Evolutionary conservation across 2,888 invertebrate genomes (phyloP), one percentile per base, ranked within the genome.

Genomic region (Theretra japonica): DNA sequence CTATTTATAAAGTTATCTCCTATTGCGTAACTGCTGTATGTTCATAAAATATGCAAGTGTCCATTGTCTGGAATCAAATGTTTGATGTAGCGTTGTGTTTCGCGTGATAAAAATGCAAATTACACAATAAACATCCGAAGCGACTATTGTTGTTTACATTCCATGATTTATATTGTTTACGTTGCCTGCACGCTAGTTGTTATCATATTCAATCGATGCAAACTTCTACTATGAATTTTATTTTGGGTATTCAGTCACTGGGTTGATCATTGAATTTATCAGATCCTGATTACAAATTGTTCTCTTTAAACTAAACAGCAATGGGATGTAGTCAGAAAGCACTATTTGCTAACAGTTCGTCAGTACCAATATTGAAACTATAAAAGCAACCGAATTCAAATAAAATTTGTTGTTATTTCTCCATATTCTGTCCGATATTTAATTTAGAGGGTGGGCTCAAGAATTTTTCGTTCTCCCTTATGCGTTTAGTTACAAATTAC

Each of bases 21-120:
- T n/a, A 4, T 53, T 53, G 53, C 53, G 53, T 65, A 23, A 48
- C 41, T 62, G 21, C 41, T 48, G 41, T n/a, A 21, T 23, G 25
- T 65, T 65, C 65, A 23, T 65, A 41, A 62, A 62, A 28, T 60
- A 65, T 65, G 48, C 65, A 17, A 65, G 23, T 23, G 21, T 65
- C 48, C 65, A 48, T 65, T 65, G 65, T 65, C 21, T 48, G 65
- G n/a, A n/a, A n/a, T 65, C 65, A 65, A 65, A 48, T 65, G 65
- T 65, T 65, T 65, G 48, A 65, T 65, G 65, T 62, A 53, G 53
- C 41, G 60, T 60, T 60, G 60, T 59, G 25, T 60, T 41, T 48
- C 23, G 33, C 69, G 69, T 58, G 25, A 57, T 70, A 70, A 70
- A 70, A 70, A 70, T 70, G 69, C 69, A 70, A 58, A 70, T 70